Evolutionary conservation across 2,113 vertebrate genomes (phyloP).

Genomic region (Actinemys pallida): DNA sequence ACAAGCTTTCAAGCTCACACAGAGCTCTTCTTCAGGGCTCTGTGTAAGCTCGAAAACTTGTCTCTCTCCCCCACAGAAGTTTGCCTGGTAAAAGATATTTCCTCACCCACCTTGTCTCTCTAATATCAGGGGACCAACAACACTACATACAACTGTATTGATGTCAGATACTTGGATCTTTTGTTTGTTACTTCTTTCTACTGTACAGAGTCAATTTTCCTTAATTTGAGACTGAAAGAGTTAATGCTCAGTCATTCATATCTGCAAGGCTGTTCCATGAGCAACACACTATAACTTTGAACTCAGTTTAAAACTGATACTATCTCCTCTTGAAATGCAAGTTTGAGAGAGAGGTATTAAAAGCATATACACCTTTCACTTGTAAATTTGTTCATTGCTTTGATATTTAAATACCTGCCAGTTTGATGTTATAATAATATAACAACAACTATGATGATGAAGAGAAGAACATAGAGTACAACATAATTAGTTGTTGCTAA

Average conservation of each 20-base stretch:
- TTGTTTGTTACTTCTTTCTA: neutral
- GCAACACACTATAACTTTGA: slow-evolving; percentile 35
- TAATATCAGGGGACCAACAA: neutral
- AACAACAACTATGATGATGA: neutral
- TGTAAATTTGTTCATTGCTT: neutral
- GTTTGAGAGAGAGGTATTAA: neutral
- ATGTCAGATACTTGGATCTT: neutral
- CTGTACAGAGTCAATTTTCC: neutral
- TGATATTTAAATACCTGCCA: neutral
- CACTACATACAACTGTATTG: neutral
- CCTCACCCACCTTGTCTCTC: neutral
- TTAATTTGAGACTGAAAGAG: slow-evolving; percentile 46
- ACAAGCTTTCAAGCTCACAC: too few species aligned
- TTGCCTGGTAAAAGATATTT: neutral
- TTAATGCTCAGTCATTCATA: slow-evolving; percentile 48
- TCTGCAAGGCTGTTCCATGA: slow-evolving; percentile 45
- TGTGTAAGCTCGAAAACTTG: neutral
- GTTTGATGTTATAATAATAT: too few species aligned
- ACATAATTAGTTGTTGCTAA: neutral
- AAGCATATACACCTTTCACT: neutral
- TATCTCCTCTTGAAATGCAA: slow-evolving; percentile 28
- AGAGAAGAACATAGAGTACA: neutral
- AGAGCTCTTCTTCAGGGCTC: neutral
- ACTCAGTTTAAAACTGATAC: slow-evolving; percentile 42
- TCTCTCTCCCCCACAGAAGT: neutral